phyloP scores from a whole-genome alignment of 2,888 invertebrate genomes.

The Synergus umbraculus region DNA sequence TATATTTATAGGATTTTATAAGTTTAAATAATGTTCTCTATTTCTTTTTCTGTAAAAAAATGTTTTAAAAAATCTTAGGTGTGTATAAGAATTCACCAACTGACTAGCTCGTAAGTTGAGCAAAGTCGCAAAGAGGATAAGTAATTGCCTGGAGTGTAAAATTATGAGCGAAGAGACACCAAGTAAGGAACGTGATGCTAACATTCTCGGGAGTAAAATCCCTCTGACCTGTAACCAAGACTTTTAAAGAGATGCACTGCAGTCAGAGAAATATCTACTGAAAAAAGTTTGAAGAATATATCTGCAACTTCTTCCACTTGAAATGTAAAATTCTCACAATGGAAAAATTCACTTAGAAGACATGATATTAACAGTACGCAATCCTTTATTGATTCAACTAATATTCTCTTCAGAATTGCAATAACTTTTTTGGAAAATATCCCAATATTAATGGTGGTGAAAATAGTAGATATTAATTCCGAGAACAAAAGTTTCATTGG shows the following conservation, averaged over 20 bases:
- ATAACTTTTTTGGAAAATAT: background rate
- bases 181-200: slow-evolving; percentile 10
- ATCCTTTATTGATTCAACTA: background rate
- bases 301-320: background rate
- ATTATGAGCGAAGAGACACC: slow-evolving; percentile 26
- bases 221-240: background rate
- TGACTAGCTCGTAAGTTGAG: slow-evolving; percentile 15
- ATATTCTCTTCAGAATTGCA: too few species aligned
- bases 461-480: background rate
- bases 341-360: background rate
- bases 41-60: background rate
- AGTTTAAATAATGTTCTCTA: background rate
- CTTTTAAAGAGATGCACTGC: slow-evolving; percentile 23
- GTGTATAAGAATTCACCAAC: slow-evolving; percentile 10
- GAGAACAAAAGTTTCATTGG: slow-evolving; percentile 28
- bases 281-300: background rate
- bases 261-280: background rate
- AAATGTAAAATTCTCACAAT: background rate
- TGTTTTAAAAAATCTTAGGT: background rate
- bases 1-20: background rate
- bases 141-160: slow-evolving; percentile 18
- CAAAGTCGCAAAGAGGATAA: slow-evolving; percentile 30
- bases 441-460: background rate
- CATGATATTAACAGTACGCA: background rate
- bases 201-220: slow-evolving; percentile 16